phyloP scores from a whole-genome alignment of 2,888 invertebrate species.

The Atherix ibis region DNA sequence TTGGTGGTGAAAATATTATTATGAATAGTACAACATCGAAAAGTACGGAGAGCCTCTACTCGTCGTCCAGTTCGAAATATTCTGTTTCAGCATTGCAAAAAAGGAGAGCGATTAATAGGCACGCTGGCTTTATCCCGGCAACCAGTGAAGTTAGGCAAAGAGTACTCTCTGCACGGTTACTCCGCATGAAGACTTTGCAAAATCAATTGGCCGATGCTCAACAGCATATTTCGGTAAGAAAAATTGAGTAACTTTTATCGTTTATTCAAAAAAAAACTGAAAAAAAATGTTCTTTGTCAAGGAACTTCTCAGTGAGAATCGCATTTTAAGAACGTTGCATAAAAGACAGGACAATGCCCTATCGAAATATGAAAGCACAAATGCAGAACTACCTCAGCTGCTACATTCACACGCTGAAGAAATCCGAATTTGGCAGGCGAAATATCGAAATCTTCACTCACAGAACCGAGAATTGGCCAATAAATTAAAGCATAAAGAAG shows the following conservation, averaged over 20 bases:
- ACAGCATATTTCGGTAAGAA: slow-evolving; percentile 52
- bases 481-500: slow-evolving; percentile 51
- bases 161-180: slow-evolving; percentile 59
- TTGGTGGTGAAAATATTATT: too few species aligned
- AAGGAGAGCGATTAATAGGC: slow-evolving; percentile 18
- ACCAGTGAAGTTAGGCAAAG: slow-evolving; percentile 39
- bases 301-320: slow-evolving; percentile 58
- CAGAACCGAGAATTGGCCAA: slow-evolving; percentile 45
- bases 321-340: slow-evolving; percentile 55
- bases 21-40: slow-evolving; percentile 28
- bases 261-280: too few species aligned
- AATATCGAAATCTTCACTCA: slow-evolving; percentile 48
- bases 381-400: slow-evolving; percentile 60
- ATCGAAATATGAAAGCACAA: slow-evolving; percentile 57
- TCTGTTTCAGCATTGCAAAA: slow-evolving; percentile 24
- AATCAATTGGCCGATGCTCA: slow-evolving; percentile 67
- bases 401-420: slow-evolving; percentile 66
- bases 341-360: slow-evolving; percentile 66
- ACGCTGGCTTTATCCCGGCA: slow-evolving; percentile 20
- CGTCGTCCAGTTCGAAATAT: slow-evolving; percentile 27
- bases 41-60: slow-evolving; percentile 33
- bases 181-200: slow-evolving; percentile 59
- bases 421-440: slow-evolving; percentile 50
- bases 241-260: background rate
- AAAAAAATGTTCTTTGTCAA: slow-evolving; percentile 17